These are phyloP conservation scores for Arctia plantaginis DNA, from an alignment of 2,888 invertebrate species.

Conservation along the genomic window DNA sequence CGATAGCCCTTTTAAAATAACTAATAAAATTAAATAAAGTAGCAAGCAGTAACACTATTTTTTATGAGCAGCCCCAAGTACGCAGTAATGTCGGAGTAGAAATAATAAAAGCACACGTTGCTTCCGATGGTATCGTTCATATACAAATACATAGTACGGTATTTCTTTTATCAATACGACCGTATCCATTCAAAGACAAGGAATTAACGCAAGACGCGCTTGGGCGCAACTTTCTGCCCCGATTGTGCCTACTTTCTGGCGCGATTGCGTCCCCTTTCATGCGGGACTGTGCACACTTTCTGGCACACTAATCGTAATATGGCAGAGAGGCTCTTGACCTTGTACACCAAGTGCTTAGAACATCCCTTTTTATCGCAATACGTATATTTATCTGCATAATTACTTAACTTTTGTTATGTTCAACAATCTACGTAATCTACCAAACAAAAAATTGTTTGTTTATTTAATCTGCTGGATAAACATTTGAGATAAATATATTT, in stretches of 20 bases:
- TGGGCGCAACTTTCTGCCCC: neutral
- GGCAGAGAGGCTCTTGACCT: neutral
- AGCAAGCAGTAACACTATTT: neutral
- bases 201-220: neutral
- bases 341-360: no score
- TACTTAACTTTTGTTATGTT: conserved; percentile 23
- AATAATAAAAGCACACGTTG: neutral
- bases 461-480: conserved; percentile 17
- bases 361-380: conserved; percentile 28
- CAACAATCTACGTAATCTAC: conserved; percentile 15
- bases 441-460: neutral
- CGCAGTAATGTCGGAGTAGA: neutral
- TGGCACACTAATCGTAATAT: neutral
- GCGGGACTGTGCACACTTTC: neutral
- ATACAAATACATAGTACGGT: neutral
- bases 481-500: conserved; percentile 30
- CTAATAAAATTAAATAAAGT: neutral
- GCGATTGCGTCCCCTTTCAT: neutral
- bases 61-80: neutral
- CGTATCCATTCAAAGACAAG: neutral
- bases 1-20: neutral
- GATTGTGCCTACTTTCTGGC: neutral
- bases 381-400: conserved; percentile 32
- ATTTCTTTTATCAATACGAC: neutral
- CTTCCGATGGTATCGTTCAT: neutral